Percentiles rank a stretch among this genome's conserved stretches.
Evolutionary conservation across 1,140 invertebrate genomes (phyloP).

Genomic region (honey bee (Apis mellifera)): Amel_HAv3.1 CM009945.2:4352501-4353000

Average conservation of each 20-base stretch:
- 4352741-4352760: slow-evolving; percentile 69
- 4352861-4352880: slow-evolving; percentile 16
- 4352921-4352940: neutral
- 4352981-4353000: neutral
- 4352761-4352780: slow-evolving; percentile 67
- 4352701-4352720: slow-evolving; percentile 70
- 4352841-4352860: neutral
- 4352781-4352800: neutral
- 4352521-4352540: slow-evolving; percentile 5
- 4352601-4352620: slow-evolving; percentile 70
- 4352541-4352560: neutral
- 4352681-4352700: slow-evolving; percentile 67
- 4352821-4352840: neutral
- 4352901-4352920: neutral
- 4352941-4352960: neutral
- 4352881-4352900: neutral
- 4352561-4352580: slow-evolving; percentile 21
- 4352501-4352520: slow-evolving; percentile 69
- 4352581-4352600: slow-evolving; percentile 34
- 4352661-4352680: slow-evolving; percentile 64
- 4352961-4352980: slow-evolving; percentile 15
- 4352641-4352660: slow-evolving; percentile 62
- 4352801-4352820: neutral
- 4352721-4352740: slow-evolving; percentile 74
- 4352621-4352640: slow-evolving; percentile 45